A percentile compares a stretch with the other conserved stretches of the same genome.
phyloP scores from a whole-genome alignment of 2,113 vertebrate species.

The Miniopterus natalensis region DNA sequence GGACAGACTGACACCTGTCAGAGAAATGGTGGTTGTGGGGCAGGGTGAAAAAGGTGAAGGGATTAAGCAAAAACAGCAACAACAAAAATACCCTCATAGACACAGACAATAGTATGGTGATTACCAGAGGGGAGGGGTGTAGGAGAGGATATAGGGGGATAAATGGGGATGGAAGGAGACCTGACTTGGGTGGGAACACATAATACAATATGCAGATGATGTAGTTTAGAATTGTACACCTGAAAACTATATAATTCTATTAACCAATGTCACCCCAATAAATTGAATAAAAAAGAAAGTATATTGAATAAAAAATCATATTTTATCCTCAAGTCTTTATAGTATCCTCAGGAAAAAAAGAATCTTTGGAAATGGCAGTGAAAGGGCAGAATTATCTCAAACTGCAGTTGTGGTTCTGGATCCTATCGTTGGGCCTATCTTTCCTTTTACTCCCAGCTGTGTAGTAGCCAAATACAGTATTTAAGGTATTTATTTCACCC shows the following conservation, averaged over 20 bases:
- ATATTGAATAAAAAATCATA: conserved; percentile 43
- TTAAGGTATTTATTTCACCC: conserved; percentile 61
- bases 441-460: conserved; percentile 51
- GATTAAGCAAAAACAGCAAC: not conserved
- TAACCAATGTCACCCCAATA: not conserved
- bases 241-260: not conserved
- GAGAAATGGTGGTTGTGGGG: too few species aligned
- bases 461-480: not conserved
- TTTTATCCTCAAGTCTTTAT: conserved; percentile 80
- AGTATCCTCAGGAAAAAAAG: conserved; percentile 54
- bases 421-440: not conserved
- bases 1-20: not conserved
- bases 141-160: not conserved
- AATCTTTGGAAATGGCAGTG: conserved; percentile 50
- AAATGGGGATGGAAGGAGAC: not conserved
- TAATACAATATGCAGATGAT: not conserved
- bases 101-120: not conserved
- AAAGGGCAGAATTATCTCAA: conserved; percentile 35
- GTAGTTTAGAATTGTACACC: not conserved
- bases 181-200: not conserved
- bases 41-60: not conserved
- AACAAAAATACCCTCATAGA: not conserved
- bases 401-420: conserved; percentile 7
- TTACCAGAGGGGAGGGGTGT: not conserved
- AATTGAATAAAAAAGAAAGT: not conserved